phyloP scores from a whole-genome alignment of 1,140 invertebrate species.

The Zelostemma sp. region DNA sequence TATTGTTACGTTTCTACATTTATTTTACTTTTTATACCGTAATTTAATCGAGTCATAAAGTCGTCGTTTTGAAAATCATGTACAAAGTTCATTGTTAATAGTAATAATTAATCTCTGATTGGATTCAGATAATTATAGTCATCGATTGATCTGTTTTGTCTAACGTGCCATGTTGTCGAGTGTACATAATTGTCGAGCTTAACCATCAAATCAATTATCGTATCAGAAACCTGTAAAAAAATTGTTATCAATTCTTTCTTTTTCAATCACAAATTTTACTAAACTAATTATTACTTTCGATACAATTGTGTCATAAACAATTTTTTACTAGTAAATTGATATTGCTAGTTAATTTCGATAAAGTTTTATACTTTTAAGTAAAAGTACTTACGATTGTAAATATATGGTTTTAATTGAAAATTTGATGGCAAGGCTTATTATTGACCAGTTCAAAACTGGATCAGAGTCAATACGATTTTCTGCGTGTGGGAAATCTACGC shows the following conservation, averaged over 20 bases:
- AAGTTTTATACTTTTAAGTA: conserved; percentile 1
- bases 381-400: no score
- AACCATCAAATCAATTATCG: conserved; percentile 31
- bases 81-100: conserved; percentile 52
- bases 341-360: background rate
- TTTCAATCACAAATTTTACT: no score
- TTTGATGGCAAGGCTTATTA: conserved; percentile 6
- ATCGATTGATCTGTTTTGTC: conserved; percentile 42
- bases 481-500: conserved; percentile 42
- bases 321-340: background rate
- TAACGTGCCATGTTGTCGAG: conserved; percentile 44
- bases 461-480: conserved; percentile 44
- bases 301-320: no score
- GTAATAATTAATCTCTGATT: conserved; percentile 37
- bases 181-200: conserved; percentile 33
- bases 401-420: no score
- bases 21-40: conserved; percentile 19
- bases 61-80: conserved; percentile 29
- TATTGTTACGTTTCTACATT: conserved; percentile 19
- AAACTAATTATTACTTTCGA: no score
- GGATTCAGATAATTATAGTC: conserved; percentile 24
- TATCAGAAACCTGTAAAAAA: background rate
- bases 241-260: no score
- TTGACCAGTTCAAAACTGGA: conserved; percentile 38
- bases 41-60: conserved; percentile 21